A percentile compares a stretch with the other conserved stretches of the same genome.
Conservation (phyloP, 2,888 invertebrate genomes). For the Xylota sylvarum region DNA sequence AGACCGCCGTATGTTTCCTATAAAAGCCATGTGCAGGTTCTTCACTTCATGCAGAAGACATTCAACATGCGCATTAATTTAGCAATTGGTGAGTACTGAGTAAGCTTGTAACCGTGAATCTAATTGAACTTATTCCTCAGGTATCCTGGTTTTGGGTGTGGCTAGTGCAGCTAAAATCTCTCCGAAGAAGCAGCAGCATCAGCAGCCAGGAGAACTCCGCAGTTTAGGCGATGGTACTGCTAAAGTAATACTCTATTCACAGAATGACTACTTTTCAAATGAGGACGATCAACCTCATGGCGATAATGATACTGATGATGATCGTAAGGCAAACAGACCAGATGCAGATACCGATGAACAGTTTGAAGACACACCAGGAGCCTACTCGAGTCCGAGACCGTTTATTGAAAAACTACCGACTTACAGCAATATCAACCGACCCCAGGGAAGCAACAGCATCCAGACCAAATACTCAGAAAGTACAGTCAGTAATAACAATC, state of each 20-base stretch:
- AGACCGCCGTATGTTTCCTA: constrained; percentile 16
- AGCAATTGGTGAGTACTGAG: constrained; percentile 51
- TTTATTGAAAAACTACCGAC: constrained; percentile 54
- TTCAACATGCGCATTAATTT: constrained; percentile 62
- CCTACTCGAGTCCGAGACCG: constrained; percentile 68
- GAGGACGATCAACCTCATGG: constrained; percentile 35
- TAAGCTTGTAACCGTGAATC: background rate
- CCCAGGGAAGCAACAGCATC: background rate
- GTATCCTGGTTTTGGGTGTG: constrained; percentile 25
- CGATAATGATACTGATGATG: constrained; percentile 29
- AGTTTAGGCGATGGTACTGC: constrained; percentile 40
- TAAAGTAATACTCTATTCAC: constrained; percentile 47
- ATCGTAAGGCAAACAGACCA: constrained; percentile 37
- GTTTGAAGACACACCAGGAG: constrained; percentile 49
- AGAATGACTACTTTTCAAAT: constrained; percentile 50
- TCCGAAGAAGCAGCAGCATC: constrained; percentile 25
- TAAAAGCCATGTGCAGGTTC: constrained; percentile 46
- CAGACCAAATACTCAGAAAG: constrained; percentile 39
- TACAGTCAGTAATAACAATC: background rate
- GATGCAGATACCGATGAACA: constrained; percentile 54
- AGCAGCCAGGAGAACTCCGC: constrained; percentile 37
- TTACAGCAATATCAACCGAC: constrained; percentile 33
- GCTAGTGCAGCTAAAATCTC: constrained; percentile 31
- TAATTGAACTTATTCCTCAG: constrained; percentile 6
- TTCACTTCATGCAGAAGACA: constrained; percentile 39